phyloP scores from a whole-genome alignment of 2,113 vertebrate genomes.

The Sinosuthora webbiana region DNA sequence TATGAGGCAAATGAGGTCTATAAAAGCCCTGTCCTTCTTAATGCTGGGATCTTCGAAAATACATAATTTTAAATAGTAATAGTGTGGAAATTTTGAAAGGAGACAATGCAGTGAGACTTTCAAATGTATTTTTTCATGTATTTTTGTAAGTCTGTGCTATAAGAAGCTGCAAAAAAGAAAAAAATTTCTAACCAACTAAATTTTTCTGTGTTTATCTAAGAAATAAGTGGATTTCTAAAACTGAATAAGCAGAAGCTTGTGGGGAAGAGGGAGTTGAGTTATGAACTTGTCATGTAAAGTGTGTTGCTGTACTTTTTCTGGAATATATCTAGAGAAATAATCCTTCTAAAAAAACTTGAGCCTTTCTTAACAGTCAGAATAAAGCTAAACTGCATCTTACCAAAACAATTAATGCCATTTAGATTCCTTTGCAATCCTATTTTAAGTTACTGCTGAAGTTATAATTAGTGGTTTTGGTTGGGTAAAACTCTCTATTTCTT shows the following conservation, averaged over 20 bases:
- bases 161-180: background rate
- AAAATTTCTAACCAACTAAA: background rate
- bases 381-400: background rate
- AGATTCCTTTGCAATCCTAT: background rate
- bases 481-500: background rate
- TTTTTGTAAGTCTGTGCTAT: background rate
- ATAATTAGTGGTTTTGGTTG: background rate
- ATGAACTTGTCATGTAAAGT: background rate
- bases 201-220: background rate
- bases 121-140: background rate
- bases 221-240: background rate
- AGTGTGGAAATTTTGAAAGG: background rate
- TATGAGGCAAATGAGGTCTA: background rate
- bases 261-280: background rate
- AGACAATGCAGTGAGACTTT: background rate
- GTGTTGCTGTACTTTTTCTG: background rate
- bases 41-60: background rate
- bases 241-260: background rate
- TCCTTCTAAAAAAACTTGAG: background rate
- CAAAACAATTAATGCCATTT: background rate
- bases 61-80: background rate
- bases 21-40: background rate
- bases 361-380: background rate
- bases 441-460: background rate
- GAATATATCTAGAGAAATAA: background rate